Percentiles rank a stretch among this genome's conserved stretches.
Evolutionary conservation across 2,888 invertebrate species (phyloP).

Genomic region (Deilephila porcellus): DNA sequence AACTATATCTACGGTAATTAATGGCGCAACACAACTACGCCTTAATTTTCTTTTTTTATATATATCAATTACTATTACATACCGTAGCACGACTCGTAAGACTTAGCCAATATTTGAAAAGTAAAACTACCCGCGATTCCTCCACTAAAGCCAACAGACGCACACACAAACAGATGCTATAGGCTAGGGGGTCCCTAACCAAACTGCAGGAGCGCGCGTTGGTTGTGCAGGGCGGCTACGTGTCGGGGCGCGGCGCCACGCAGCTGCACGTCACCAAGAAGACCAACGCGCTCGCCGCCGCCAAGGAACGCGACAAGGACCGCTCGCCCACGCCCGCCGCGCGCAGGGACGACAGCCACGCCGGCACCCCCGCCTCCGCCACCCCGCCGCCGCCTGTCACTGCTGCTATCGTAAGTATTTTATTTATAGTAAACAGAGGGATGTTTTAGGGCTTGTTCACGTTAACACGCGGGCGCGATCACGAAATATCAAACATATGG

Average conservation of each 20-base stretch:
- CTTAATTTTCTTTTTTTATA: no score
- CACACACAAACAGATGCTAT: conserved; percentile 72
- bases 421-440: background rate
- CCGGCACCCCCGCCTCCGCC: conserved; percentile 59
- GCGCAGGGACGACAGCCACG: conserved; percentile 50
- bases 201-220: conserved; percentile 87
- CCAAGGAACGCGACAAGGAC: conserved; percentile 86
- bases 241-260: conserved; percentile 85
- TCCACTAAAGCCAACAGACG: conserved; percentile 62
- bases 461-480: no score
- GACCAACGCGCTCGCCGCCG: conserved; percentile 88
- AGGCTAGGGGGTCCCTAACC: conserved; percentile 83
- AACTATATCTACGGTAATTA: no score
- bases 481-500: no score
- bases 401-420: conserved; percentile 61
- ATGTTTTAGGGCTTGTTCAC: no score
- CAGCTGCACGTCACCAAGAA: conserved; percentile 90
- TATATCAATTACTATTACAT: no score
- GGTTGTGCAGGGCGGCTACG: conserved; percentile 88
- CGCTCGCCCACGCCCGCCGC: conserved; percentile 61
- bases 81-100: no score
- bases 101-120: background rate
- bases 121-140: background rate
- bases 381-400: conserved; percentile 71
- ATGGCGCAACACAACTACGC: no score